Conservation (phyloP, 2,888 invertebrate genomes). For the Bembecia ichneumoniformis region DNA sequence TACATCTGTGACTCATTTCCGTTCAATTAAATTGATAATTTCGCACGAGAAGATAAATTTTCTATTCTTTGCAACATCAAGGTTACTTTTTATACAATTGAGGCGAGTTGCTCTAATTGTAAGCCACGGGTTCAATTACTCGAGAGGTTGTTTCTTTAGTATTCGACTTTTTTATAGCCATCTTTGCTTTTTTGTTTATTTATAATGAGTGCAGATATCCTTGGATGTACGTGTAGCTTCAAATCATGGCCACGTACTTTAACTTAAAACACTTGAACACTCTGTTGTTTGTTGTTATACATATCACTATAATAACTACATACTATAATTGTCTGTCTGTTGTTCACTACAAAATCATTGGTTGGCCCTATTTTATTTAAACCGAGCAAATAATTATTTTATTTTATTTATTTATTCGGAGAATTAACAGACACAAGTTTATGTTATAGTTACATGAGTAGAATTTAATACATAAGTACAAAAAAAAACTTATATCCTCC, state of each 20-base stretch:
- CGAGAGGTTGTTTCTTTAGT: slow-evolving; percentile 9
- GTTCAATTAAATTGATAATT: slow-evolving; percentile 4
- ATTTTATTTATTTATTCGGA: no score
- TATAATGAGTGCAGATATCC: background rate
- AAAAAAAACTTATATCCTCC: no score
- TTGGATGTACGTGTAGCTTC: slow-evolving; percentile 5
- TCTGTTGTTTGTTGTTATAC: no score
- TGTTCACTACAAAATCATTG: no score
- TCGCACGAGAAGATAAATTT: background rate
- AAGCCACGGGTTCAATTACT: slow-evolving; percentile 30
- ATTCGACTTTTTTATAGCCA: slow-evolving; percentile 25
- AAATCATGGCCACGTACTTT: slow-evolving; percentile 11
- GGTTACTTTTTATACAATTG: slow-evolving; percentile 29
- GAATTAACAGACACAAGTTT: no score
- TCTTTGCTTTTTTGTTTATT: slow-evolving; percentile 18
- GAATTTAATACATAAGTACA: no score
- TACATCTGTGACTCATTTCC: slow-evolving; percentile 14
- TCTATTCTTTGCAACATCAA: slow-evolving; percentile 16
- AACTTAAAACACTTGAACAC: background rate
- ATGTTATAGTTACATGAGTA: no score
- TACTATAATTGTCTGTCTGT: no score
- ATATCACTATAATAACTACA: no score
- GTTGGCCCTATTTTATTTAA: no score
- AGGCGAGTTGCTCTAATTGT: slow-evolving; percentile 43
- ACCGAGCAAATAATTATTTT: no score